Evolutionary conservation across 2,888 invertebrate species (phyloP).

Genomic region (Drosophila cognata): DNA sequence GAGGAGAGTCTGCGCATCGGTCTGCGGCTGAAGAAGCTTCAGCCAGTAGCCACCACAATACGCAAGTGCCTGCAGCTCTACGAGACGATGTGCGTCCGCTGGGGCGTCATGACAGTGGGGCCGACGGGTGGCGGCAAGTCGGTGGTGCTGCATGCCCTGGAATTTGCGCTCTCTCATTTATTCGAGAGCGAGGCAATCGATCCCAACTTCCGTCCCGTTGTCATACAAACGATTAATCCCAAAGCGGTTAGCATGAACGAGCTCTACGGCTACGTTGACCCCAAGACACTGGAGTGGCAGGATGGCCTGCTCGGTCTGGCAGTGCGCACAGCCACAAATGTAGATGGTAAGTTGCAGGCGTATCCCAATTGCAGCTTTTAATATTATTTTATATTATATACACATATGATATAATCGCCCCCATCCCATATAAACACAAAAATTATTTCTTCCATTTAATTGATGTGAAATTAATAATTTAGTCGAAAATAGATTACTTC

Average conservation of each 20-base stretch:
- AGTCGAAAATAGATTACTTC: neutral
- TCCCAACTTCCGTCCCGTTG: conserved; percentile 89
- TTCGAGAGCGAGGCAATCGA: conserved; percentile 87
- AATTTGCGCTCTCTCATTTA: conserved; percentile 89
- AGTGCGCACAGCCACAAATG: conserved; percentile 79
- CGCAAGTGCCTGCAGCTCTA: conserved; percentile 90
- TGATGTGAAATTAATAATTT: neutral
- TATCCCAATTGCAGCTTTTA: neutral
- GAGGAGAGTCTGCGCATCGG: conserved; percentile 88
- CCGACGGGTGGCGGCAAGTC: conserved; percentile 96
- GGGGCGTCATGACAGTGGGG: conserved; percentile 97
- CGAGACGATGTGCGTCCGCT: conserved; percentile 95
- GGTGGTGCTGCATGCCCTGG: conserved; percentile 90
- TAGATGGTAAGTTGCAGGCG: conserved; percentile 71
- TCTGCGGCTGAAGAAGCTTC: conserved; percentile 87
- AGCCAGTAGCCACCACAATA: conserved; percentile 86
- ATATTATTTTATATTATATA: conserved; percentile 8
- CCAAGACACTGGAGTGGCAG: conserved; percentile 94
- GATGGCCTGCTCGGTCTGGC: conserved; percentile 92
- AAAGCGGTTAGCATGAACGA: conserved; percentile 95
- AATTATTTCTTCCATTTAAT: neutral
- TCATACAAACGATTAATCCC: conserved; percentile 93
- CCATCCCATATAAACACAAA: neutral
- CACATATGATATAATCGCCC: neutral
- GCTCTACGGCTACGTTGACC: conserved; percentile 94